phyloP scores from a whole-genome alignment of 2,797 vertebrate genomes.

The Myotis myotis region DNA sequence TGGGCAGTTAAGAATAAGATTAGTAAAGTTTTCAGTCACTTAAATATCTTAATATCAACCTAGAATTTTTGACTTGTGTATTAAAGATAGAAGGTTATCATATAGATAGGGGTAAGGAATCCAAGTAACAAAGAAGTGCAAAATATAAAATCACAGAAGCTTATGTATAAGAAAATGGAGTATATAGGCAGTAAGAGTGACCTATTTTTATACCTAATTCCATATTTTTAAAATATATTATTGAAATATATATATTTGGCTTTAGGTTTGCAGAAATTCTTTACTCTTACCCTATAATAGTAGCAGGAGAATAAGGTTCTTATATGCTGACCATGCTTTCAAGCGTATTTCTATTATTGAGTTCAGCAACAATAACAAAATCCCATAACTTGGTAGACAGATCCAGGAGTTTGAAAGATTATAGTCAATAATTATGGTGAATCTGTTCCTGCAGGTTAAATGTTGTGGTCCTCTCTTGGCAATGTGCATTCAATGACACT shows the following conservation, averaged over 20 bases:
- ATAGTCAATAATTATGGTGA: slow-evolving; percentile 1
- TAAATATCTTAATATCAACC: slow-evolving; percentile 16
- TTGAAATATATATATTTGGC: slow-evolving; percentile 29
- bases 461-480: background rate
- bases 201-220: background rate
- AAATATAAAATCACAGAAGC: background rate
- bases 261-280: slow-evolving; percentile 33
- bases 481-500: slow-evolving; percentile 27
- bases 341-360: background rate
- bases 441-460: background rate
- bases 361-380: slow-evolving; percentile 26
- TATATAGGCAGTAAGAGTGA: background rate
- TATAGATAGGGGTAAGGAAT: background rate
- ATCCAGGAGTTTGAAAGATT: slow-evolving; percentile 33
- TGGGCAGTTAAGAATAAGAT: background rate
- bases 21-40: background rate
- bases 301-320: background rate
- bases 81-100: slow-evolving; percentile 33
- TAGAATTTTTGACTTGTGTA: background rate
- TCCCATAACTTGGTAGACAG: background rate
- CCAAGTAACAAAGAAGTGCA: slow-evolving; percentile 16
- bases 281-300: background rate
- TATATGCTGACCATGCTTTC: background rate
- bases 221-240: slow-evolving; percentile 2
- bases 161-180: background rate